Evolutionary conservation across 2,888 invertebrate genomes (phyloP).

Genomic region (Rhopalosiphum nymphaeae): DNA sequence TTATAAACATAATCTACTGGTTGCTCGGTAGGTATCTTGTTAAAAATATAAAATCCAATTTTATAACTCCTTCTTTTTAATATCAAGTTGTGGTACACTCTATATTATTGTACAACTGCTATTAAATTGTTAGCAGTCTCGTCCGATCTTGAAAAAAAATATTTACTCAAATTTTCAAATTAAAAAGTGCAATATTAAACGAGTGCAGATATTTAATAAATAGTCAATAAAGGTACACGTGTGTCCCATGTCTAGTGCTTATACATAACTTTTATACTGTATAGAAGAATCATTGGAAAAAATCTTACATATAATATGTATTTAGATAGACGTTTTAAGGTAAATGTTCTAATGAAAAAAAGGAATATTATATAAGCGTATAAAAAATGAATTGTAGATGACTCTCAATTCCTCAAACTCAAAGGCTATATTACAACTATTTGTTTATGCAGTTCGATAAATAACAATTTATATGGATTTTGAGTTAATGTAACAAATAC

Average conservation of each 20-base stretch:
- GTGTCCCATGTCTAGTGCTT: not conserved
- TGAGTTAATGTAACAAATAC: not conserved
- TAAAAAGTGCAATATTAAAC: not conserved
- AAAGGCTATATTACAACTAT: not conserved
- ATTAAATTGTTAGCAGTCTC: not conserved
- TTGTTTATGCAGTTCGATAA: not conserved
- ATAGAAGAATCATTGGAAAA: not conserved
- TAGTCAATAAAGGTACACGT: not conserved
- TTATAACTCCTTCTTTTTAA: not conserved
- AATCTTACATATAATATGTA: not conserved
- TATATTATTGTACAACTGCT: not conserved
- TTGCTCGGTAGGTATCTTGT: conserved; percentile 26
- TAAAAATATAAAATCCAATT: conserved; percentile 45
- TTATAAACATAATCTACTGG: conserved; percentile 51
- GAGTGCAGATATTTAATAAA: not conserved
- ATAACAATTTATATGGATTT: not conserved
- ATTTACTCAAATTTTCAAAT: not conserved
- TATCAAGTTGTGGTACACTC: not conserved
- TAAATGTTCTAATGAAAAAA: not conserved
- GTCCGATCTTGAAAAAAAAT: not conserved
- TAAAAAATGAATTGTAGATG: not conserved
- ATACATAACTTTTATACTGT: not conserved
- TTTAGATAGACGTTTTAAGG: not conserved
- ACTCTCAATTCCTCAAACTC: not conserved
- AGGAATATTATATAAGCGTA: not conserved